A percentile compares a stretch with the other conserved stretches of the same genome.
Evolutionary conservation across 2,113 vertebrate genomes (phyloP).

Genomic region (Varanus salvator): DNA sequence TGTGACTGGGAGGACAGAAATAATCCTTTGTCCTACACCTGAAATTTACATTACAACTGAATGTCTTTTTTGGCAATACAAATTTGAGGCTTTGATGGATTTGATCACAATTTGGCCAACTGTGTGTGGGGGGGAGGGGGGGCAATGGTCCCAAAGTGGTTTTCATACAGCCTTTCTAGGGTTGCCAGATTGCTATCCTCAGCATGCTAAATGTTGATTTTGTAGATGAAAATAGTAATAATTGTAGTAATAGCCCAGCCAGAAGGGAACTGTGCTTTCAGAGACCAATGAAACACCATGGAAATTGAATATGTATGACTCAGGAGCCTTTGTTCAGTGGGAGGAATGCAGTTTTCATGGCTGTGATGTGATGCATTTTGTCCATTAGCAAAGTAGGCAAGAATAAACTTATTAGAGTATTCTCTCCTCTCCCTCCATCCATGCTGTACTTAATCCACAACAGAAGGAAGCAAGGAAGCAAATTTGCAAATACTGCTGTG

Average conservation of each 20-base stretch:
- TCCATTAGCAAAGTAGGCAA: conserved; percentile 21
- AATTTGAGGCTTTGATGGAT: no score
- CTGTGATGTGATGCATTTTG: conserved; percentile 45
- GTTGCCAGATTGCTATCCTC: conserved; percentile 45
- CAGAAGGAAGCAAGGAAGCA: conserved; percentile 38
- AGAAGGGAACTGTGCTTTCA: conserved; percentile 41
- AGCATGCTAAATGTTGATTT: conserved; percentile 57
- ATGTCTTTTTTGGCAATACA: no score
- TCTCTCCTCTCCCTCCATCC: conserved; percentile 39
- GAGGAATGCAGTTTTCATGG: conserved; percentile 38
- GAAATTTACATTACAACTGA: no score
- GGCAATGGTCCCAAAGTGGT: no score
- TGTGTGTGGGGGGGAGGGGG: no score
- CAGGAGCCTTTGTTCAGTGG: background rate
- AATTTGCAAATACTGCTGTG: conserved; percentile 42
- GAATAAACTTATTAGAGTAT: conserved; percentile 30
- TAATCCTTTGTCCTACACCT: no score
- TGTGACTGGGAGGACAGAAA: no score
- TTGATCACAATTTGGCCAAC: no score
- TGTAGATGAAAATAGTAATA: background rate
- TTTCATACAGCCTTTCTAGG: conserved; percentile 31
- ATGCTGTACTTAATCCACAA: conserved; percentile 41
- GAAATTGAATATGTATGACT: conserved; percentile 18
- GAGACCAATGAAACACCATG: conserved; percentile 24
- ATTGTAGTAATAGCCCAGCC: conserved; percentile 8